These are phyloP conservation scores for Pedetes capensis DNA, from an alignment of 2,113 vertebrate genomes.

Conservation along the genomic window DNA sequence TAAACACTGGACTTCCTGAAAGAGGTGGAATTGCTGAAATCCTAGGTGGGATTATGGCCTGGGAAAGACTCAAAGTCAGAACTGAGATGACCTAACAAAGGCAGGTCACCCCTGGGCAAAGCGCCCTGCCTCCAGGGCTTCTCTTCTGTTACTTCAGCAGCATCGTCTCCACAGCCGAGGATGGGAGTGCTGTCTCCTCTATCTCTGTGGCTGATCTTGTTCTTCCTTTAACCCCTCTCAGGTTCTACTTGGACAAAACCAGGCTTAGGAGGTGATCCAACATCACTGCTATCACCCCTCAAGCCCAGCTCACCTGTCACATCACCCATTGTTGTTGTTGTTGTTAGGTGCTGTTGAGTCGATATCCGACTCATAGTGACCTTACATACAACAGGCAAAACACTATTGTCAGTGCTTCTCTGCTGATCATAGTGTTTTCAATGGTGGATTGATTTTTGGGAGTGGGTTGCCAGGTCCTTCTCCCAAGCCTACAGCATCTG, in stretches of 20 bases:
- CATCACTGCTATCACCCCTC: background rate
- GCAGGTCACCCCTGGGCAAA: background rate
- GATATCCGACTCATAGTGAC: too few relatives aligned
- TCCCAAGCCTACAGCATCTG: too few relatives aligned
- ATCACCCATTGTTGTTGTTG: too few relatives aligned
- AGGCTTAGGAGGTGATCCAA: background rate
- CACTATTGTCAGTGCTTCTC: too few relatives aligned
- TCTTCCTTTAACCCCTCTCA: background rate
- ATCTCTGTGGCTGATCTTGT: background rate
- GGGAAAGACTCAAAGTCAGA: background rate
- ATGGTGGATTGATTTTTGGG: too few relatives aligned
- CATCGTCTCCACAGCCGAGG: fast-evolving
- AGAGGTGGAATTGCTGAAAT: background rate
- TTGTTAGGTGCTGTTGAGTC: too few relatives aligned
- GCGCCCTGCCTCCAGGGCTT: background rate
- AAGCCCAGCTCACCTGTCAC: background rate
- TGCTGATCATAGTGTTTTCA: too few relatives aligned
- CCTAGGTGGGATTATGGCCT: background rate
- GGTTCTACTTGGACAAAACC: background rate
- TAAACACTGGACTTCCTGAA: background rate
- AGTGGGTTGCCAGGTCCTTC: too few relatives aligned
- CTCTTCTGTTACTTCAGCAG: background rate
- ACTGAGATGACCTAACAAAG: background rate
- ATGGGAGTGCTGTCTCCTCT: background rate
- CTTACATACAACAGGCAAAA: too few relatives aligned